These are phyloP conservation scores for Psettodes erumei DNA, from an alignment of 2,113 vertebrate species.

Conservation along the genomic window DNA sequence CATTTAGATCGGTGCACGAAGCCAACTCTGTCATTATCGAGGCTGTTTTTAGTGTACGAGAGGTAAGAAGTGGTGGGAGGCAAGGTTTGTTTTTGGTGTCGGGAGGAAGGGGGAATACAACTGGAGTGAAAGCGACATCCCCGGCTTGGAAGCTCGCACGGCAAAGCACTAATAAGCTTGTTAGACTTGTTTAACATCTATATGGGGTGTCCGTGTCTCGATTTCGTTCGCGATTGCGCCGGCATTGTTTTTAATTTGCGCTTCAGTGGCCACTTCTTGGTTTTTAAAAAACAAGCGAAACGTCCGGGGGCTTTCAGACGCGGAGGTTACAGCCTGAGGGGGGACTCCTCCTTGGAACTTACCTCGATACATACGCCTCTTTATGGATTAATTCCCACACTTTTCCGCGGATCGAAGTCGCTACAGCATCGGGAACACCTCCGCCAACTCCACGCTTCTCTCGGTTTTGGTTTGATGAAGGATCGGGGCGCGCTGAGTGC, in stretches of 20 bases:
- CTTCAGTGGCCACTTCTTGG: constrained; percentile 37
- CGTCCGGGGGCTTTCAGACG: constrained; percentile 51
- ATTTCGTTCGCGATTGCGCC: neutral
- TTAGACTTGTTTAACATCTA: constrained; percentile 39
- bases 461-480: constrained; percentile 43
- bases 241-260: constrained; percentile 29
- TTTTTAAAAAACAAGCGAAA: constrained; percentile 49
- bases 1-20: neutral
- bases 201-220: neutral
- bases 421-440: constrained; percentile 41
- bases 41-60: neutral
- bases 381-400: constrained; percentile 69
- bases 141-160: constrained; percentile 20
- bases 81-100: constrained; percentile 30
- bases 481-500: constrained; percentile 71
- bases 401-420: constrained; percentile 56
- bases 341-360: constrained; percentile 78
- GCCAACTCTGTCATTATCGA: neutral
- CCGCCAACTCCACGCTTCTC: constrained; percentile 50
- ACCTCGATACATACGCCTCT: constrained; percentile 78
- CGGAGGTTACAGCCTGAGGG: constrained; percentile 40
- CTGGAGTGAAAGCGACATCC: constrained; percentile 59
- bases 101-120: constrained; percentile 39
- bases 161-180: constrained; percentile 17
- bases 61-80: constrained; percentile 10